phyloP scores from a whole-genome alignment of 1,140 invertebrate genomes.

The Camponotus floridanus region DNA sequence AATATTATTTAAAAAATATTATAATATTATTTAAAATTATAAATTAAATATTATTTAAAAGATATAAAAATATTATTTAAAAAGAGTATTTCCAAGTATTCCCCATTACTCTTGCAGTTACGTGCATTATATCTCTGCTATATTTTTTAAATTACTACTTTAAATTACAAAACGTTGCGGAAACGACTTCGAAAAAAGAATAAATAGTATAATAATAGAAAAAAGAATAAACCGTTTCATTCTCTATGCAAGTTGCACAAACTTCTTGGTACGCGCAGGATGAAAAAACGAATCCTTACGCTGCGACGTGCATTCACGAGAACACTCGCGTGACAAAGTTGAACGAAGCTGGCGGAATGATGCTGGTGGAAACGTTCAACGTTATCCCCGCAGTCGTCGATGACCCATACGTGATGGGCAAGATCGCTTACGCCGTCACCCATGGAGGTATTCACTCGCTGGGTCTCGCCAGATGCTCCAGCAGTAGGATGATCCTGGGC shows the following conservation, averaged over 20 bases:
- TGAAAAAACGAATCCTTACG: background rate
- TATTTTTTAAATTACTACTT: no score
- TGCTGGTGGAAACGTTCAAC: conserved; percentile 90
- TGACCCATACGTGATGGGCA: conserved; percentile 90
- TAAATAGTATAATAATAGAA: no score
- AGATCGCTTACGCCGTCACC: conserved; percentile 88
- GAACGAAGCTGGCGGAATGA: conserved; percentile 86
- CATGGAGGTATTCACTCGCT: conserved; percentile 88
- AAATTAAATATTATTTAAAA: no score
- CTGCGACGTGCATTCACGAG: conserved; percentile 65
- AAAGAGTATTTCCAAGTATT: background rate
- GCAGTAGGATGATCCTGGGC: conserved; percentile 88
- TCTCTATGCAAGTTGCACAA: background rate
- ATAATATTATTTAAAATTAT: no score
- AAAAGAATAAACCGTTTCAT: background rate
- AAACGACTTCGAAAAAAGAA: background rate
- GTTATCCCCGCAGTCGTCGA: conserved; percentile 91
- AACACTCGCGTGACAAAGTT: conserved; percentile 87
- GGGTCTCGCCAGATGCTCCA: conserved; percentile 88
- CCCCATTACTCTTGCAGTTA: background rate
- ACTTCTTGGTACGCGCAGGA: background rate
- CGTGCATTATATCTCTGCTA: background rate
- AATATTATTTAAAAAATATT: background rate
- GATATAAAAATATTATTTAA: no score
- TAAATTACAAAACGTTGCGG: background rate